Evolutionary conservation across 2,888 invertebrate genomes (phyloP), one percentile per base, ranked within the genome.

Genomic region (Athalia cordata): DNA sequence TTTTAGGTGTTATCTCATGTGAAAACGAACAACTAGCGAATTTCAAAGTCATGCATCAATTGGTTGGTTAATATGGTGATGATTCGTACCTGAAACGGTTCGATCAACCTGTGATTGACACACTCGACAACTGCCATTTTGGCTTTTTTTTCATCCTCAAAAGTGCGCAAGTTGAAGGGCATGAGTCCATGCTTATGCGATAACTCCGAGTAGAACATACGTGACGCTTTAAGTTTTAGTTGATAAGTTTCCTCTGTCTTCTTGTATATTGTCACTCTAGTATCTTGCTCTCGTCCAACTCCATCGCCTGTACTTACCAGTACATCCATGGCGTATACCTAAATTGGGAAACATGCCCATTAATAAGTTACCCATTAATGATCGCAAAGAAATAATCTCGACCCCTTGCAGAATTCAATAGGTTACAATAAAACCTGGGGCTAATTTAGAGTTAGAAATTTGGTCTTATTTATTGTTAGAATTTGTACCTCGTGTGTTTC

Each of bases 101-200:
- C 98, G 87, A 99, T 96, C 84, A 99, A 94, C 90, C 98, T 98
- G 91, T 99, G 99, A 89, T 97, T 97, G 80, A 99, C 97, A 92
- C 99, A 99, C 91, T 99, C 99, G 59, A 97, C 95, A 68, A 99
- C 97, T 72, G 99, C 99, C 95, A 99, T 95, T 89, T 98, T 96
- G 57, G 99, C 99, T 90, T 98, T 99, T 81, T 96, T 98, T 91
- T 99, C 99, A 90, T 99, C 99, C 86, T 98, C 98, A 89, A 98
- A 98, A 88, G 95, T 94, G 83, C 98, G 94, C 86, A 99, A 92
- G 90, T 99, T 98, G 92, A 99, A 99, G 43, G 99, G 99, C 99
- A 99, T 98, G 79, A 95, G 94, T 66, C 98, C 98, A 90, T 98
- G 96, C 91, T 97, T 98, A 88, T 96, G 95, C 87, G 96, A 95